Base-by-base conservation (phyloP, 2,888 invertebrate species). In the Macroteleia sp. region DNA sequence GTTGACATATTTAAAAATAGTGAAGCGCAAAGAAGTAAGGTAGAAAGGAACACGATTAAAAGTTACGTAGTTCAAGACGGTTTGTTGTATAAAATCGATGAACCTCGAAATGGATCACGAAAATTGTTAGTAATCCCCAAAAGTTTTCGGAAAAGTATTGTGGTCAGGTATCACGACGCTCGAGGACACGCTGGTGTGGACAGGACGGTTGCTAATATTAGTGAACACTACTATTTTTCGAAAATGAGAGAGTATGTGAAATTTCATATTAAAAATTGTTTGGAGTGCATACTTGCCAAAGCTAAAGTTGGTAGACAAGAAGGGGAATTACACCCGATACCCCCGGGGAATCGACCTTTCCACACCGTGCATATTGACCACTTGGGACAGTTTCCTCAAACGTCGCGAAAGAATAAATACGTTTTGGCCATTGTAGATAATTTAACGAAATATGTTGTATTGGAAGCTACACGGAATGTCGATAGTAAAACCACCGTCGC, bases 191-290 rank as follows among this genome's bases (percentile, higher is more conserved):
- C 16, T 8, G 77, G 71, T 0, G 34, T 77, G 3, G 66, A 77
- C 10, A 41, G 57, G 6, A 56, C 50, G n/a, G n/a, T 64, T 3
- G 19, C 25, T 0, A 4, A 16, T 25, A 32, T 84, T 16, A 12
- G 39, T 1, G 12, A 69, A 8, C 14, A 54, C 10, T 86, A 78
- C 44, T 82, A 80, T 36, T 83, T 85, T 17, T 67, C 76, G 2
- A 30, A 12, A 12, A 48, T 50, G 42, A 22, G 34, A 22, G n/a
- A 14, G 2, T 76, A 76, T 30, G 61, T 81, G 0, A 44, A 74
- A 28, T 25, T 44, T 6, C 81, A 83, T 28, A 75, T 85, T 6
- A 12, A 39, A 5, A 48, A 74, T 8, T 85, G 85, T 61, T 9
- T 85, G 1, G 74, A 82, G 16, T 86, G 71, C 12, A 77, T 71